Base-by-base conservation (phyloP, 2,797 vertebrate species). In the Setipinna tenuifilis region DNA sequence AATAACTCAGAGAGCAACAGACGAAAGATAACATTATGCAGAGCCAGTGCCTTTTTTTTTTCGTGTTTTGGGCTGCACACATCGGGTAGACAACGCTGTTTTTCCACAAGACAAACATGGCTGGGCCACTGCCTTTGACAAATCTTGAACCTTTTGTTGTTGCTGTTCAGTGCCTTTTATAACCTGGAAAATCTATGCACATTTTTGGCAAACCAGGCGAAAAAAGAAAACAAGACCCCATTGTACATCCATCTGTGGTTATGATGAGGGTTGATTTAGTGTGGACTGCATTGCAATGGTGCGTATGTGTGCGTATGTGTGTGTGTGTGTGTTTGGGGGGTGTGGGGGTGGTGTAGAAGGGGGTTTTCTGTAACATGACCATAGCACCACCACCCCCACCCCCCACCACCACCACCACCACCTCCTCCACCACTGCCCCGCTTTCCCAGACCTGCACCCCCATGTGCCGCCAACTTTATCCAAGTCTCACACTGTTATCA, bases 221-320 rank as follows among this genome's bases (percentile, higher is more conserved):
- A 19, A 50, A 23, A 83, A 54, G 61, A 89, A 90, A 92, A 91
- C 87, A 88, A 84, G 83, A 89, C 83, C 84, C 84, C 62, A 87
- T 88, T 90, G 88, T 88, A 78, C 82, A 88, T 85, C 84, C 11
- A 61, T 87, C 62, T 85, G 54, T 28, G 58, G 85, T 58, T 46
- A 83, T 85, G 88, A 89, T 85, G 81, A 84, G 85, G 28, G 41
- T 83, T 84, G 83, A 87, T 86, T 86, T 87, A 48, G 44, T 85
- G 88, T 85, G 87, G 85, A 84, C 87, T 84, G n/a, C 16, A 59
- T 83, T 88, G 75, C 16, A 65, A 80, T 83, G 75, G 83, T 86
- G 44, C 10, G 46, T 48, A 10, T 48, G 46, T 48, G 46, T 48
- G 46, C 10, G 46, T 48, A 10, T 48, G 46, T 48, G 46, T 48